A percentile compares a stretch with the other conserved stretches of the same genome.
Evolutionary conservation across 2,797 vertebrate genomes (phyloP).

Genomic region (Triplophysa bombifrons): DNA sequence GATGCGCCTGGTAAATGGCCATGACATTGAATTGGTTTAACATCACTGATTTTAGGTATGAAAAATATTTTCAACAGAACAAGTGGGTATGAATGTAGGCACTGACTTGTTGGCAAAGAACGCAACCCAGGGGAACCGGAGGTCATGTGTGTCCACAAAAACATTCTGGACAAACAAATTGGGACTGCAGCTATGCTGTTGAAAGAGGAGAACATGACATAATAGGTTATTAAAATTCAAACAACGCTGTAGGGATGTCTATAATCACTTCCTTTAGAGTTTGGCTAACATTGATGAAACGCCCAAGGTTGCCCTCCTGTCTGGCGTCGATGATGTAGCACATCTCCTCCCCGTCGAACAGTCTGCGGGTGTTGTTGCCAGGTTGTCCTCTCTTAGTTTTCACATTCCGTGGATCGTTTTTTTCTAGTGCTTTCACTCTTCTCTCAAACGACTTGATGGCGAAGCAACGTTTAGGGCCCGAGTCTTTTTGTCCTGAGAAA

Average conservation of each 20-base stretch:
- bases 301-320: constrained; percentile 84
- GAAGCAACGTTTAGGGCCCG: constrained; percentile 81
- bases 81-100: not conserved
- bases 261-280: not conserved
- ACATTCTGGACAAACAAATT: constrained; percentile 89
- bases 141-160: constrained; percentile 89
- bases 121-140: constrained; percentile 87
- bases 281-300: constrained; percentile 83
- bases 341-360: constrained; percentile 82
- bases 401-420: constrained; percentile 42
- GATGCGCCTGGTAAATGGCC: constrained; percentile 74
- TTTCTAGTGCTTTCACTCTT: constrained; percentile 77
- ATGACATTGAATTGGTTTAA: not conserved
- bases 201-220: not conserved
- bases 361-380: constrained; percentile 73
- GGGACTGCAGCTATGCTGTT: constrained; percentile 87
- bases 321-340: constrained; percentile 87
- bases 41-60: not conserved
- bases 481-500: constrained; percentile 15
- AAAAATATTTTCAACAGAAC: not conserved
- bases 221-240: not conserved
- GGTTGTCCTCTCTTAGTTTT: not conserved
- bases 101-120: constrained; percentile 90
- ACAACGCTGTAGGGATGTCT: not conserved
- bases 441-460: constrained; percentile 83